Conservation (phyloP, 2,113 vertebrate genomes). For the Paramormyrops kingsleyae region DNA sequence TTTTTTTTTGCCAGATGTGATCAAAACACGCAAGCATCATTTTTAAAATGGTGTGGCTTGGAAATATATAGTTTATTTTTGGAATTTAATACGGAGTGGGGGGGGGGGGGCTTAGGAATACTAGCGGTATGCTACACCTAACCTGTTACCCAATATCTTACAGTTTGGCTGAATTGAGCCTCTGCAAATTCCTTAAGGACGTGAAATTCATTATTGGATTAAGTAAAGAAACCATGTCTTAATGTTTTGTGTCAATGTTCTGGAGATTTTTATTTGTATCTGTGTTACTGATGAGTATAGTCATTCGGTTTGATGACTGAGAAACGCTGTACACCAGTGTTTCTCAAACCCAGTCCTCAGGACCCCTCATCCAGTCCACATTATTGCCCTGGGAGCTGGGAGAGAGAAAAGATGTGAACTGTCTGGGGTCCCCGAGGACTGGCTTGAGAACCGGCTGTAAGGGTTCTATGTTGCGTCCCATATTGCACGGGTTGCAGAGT, state of each 20-base stretch:
- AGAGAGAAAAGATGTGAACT: not conserved
- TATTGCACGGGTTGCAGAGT: not conserved
- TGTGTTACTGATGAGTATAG: not conserved
- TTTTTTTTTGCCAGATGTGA: not conserved
- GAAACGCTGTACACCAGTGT: not conserved
- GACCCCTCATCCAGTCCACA: not conserved
- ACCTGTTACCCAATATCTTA: not conserved
- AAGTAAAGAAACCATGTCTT: not conserved
- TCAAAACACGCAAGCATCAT: not conserved
- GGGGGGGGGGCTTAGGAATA: not conserved
- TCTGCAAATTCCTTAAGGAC: not conserved
- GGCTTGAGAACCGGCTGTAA: not conserved
- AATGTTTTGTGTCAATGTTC: not conserved
- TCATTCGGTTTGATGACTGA: not conserved
- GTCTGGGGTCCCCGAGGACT: not conserved
- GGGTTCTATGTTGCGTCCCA: not conserved
- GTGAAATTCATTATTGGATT: not conserved
- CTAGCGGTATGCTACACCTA: not conserved
- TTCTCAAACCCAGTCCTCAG: not conserved
- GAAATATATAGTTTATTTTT: not conserved
- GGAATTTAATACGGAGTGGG: not conserved
- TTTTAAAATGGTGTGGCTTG: not conserved
- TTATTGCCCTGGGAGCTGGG: not conserved
- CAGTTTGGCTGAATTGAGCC: not conserved
- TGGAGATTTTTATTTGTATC: not conserved